phyloP scores from a whole-genome alignment of 2,113 vertebrate genomes.

The Azemiops feae region DNA sequence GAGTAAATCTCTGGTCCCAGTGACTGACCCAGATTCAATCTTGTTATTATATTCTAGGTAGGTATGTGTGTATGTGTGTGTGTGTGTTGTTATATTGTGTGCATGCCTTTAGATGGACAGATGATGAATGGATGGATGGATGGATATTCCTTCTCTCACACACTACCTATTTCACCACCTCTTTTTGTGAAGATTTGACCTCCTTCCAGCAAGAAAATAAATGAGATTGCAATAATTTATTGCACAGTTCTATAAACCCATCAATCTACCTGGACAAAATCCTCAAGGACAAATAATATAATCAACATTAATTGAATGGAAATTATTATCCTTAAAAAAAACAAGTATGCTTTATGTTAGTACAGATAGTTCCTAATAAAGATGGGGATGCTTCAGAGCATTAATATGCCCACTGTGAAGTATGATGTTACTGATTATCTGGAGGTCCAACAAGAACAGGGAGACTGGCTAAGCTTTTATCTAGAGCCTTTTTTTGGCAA shows the following conservation, averaged over 20 bases:
- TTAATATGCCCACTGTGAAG: conserved; percentile 7
- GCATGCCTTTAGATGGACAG: neutral
- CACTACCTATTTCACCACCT: neutral
- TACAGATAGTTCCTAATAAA: conserved; percentile 4
- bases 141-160: neutral
- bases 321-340: conserved; percentile 23
- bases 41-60: neutral
- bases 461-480: conserved; percentile 15
- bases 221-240: conserved; percentile 20
- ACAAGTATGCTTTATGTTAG: conserved; percentile 17
- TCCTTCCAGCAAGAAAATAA: conserved; percentile 27
- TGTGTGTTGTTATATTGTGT: neutral
- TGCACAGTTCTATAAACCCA: neutral
- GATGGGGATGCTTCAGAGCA: conserved; percentile 18
- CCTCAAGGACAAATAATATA: conserved; percentile 8
- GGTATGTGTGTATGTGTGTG: neutral
- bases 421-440: neutral
- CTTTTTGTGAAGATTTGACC: conserved; percentile 2
- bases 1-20: neutral
- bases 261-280: neutral
- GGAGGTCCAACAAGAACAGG: neutral
- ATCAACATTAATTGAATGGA: conserved; percentile 25
- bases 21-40: neutral
- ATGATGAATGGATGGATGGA: neutral
- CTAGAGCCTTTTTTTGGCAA: conserved; percentile 28